A percentile compares a stretch with the other conserved stretches of the same genome.
phyloP scores from a whole-genome alignment of 2,113 vertebrate species.

The Dipodomys merriami region DNA sequence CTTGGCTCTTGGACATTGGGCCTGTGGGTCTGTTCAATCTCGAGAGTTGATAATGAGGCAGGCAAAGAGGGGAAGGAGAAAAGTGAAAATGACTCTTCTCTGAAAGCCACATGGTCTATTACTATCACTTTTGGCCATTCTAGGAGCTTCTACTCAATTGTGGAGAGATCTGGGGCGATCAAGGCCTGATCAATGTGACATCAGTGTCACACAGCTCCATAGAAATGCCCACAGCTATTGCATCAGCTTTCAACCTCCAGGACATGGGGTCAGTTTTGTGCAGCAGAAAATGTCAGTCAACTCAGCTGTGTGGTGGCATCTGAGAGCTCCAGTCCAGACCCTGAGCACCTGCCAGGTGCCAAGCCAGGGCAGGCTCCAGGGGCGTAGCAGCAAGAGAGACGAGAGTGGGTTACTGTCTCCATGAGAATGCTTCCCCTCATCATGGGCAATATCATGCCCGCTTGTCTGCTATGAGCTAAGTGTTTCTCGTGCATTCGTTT shows the following conservation, averaged over 20 bases:
- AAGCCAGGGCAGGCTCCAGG: not conserved
- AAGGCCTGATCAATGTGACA: not conserved
- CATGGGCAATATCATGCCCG: not conserved
- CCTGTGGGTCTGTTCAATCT: no score
- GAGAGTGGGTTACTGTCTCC: not conserved
- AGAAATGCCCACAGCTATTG: not conserved
- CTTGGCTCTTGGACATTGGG: not conserved
- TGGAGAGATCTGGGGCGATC: not conserved
- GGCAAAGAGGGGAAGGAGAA: not conserved
- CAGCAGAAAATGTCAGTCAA: not conserved
- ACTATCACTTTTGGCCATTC: not conserved
- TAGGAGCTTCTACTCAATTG: not conserved
- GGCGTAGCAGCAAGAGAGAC: not conserved
- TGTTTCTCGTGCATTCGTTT: not conserved
- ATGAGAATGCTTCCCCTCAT: not conserved
- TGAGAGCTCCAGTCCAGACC: accelerated
- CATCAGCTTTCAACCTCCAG: not conserved
- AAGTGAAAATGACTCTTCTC: not conserved
- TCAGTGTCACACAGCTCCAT: not conserved
- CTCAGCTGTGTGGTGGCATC: not conserved
- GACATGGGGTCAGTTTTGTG: not conserved
- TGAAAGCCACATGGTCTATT: accelerated
- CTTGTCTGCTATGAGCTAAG: not conserved
- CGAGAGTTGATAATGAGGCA: no score
- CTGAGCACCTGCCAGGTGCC: not conserved